Base-by-base conservation (phyloP, 2,797 vertebrate genomes). In the Huso huso region DNA sequence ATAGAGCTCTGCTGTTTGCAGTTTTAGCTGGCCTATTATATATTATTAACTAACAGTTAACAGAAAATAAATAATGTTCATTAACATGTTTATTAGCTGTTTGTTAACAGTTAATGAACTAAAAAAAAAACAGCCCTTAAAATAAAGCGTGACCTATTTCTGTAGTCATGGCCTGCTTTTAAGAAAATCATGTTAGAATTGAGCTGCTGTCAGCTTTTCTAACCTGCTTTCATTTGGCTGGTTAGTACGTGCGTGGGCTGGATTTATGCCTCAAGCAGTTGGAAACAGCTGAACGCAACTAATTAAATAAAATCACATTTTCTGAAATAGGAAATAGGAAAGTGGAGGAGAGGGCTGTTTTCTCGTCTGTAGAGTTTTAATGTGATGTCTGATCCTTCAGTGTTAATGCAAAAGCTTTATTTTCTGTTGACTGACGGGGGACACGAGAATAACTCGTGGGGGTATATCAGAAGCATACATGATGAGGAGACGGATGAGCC, bases 271-370 rank as follows among this genome's bases (percentile, higher is more conserved):
- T 13, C 7, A 9, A 10, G 61, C 65, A 12, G 61, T 49, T 13
- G 51, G 55, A 51, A 70, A 53, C 49, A 57, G 55, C 52, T 58
- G 23, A 64, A 51, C 6, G 18, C 15, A 58, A 23, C 49, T 70
- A 70, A 67, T 70, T 60, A 66, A 60, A 60, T 59, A 12, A 58
- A 67, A 59, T 51, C 60, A 12, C 12, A 59, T 60, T 63, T 65
- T 53, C 37, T 70, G 37, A 64, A 64, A 66, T 63, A 55, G 61
- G 53, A 70, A 11, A 63, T 10, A 60, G 49, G 10, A 23, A 50
- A 64, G 53, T 6, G 12, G 61, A 52, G 10, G 23, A 11, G 18
- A 10, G 66, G 7, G 50, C 23, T 4, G 8, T 4, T 23, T 11
- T 51, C 66, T 61, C 53, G 23, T 62, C 48, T 50, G 10, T 8